Conservation (phyloP, 1,140 invertebrate species). For the Manduca sexta region DNA sequence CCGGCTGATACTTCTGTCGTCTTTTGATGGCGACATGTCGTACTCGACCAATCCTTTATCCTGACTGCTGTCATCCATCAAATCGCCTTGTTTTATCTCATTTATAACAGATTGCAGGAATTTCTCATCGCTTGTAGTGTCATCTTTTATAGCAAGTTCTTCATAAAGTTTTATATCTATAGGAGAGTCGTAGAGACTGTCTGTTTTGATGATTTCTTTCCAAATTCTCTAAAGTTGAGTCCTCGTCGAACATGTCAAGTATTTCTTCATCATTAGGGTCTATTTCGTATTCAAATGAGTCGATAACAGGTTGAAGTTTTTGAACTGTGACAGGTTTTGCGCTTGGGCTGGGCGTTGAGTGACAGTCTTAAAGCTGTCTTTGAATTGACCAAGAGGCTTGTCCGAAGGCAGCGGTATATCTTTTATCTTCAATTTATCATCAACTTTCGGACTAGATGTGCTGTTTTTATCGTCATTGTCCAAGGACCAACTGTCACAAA, state of each 20-base stretch:
- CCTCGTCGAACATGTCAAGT: slow-evolving; percentile 52
- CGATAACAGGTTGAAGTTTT: slow-evolving; percentile 53
- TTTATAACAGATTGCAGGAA: slow-evolving; percentile 64
- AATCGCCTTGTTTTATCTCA: slow-evolving; percentile 54
- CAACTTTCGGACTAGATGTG: slow-evolving; percentile 37
- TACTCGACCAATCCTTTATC: slow-evolving; percentile 61
- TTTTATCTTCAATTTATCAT: slow-evolving; percentile 24
- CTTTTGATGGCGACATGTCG: slow-evolving; percentile 50
- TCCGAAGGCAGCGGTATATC: slow-evolving; percentile 11
- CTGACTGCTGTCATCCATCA: slow-evolving; percentile 47
- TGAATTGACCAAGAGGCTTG: not conserved
- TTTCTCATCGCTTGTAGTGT: slow-evolving; percentile 47
- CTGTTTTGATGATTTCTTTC: slow-evolving; percentile 23
- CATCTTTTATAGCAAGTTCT: slow-evolving; percentile 34
- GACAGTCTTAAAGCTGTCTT: not conserved
- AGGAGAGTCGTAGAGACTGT: slow-evolving; percentile 29
- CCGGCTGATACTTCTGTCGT: slow-evolving; percentile 22
- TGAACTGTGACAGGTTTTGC: slow-evolving; percentile 25
- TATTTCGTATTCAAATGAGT: slow-evolving; percentile 62
- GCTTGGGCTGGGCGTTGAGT: slow-evolving; percentile 7
- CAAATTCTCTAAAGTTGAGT: slow-evolving; percentile 38
- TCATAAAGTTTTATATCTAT: slow-evolving; percentile 25
- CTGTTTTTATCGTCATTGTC: slow-evolving; percentile 58
- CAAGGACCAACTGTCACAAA: slow-evolving; percentile 68
- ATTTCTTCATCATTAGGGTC: slow-evolving; percentile 56